Evolutionary conservation across 2,797 vertebrate genomes (phyloP).

Genomic region (Liasis olivaceus): DNA sequence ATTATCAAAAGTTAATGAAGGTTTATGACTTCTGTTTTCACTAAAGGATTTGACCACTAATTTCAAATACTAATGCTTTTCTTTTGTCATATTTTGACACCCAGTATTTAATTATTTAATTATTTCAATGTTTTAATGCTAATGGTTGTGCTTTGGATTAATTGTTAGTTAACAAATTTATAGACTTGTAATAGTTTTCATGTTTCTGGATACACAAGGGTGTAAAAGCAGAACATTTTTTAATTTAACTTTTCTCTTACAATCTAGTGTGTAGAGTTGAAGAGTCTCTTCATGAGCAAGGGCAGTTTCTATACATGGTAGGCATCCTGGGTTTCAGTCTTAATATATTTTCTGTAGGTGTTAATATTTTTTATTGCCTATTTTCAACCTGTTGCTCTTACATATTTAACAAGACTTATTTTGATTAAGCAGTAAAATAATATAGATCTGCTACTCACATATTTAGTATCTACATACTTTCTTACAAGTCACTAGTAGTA

Average conservation of each 20-base stretch:
- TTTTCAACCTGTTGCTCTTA: background rate
- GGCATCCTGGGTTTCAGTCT: background rate
- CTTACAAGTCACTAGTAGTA: background rate
- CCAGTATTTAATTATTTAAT: background rate
- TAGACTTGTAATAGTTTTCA: background rate
- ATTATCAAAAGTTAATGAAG: background rate
- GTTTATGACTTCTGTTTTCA: background rate
- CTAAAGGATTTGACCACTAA: background rate
- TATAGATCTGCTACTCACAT: background rate
- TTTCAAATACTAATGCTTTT: background rate
- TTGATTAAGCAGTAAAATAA: background rate
- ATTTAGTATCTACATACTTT: background rate
- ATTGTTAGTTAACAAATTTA: background rate
- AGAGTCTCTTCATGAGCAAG: background rate
- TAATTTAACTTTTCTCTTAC: background rate
- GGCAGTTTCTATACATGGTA: background rate
- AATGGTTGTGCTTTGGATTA: background rate
- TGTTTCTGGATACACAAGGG: background rate
- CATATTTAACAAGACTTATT: background rate
- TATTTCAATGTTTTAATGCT: background rate
- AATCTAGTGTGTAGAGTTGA: background rate
- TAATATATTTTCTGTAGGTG: no score
- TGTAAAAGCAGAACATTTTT: background rate
- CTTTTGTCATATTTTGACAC: background rate
- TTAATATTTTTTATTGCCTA: no score